Conservation (phyloP, 1,140 invertebrate species). For the Musca vetustissima region DNA sequence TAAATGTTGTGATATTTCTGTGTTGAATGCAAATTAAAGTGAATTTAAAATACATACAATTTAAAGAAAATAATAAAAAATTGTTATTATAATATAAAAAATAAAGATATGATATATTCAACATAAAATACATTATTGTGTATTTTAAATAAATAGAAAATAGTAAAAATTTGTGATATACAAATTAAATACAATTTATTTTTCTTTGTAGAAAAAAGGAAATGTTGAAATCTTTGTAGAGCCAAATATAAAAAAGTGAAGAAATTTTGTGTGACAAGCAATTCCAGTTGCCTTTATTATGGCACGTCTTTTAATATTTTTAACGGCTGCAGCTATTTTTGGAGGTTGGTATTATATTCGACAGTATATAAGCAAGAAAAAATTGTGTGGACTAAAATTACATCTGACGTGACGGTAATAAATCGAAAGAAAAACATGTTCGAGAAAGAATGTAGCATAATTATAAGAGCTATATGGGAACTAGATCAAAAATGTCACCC, state of each 20-base stretch:
- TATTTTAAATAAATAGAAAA: constrained; percentile 1
- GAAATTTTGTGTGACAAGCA: not conserved
- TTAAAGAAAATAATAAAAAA: too few species aligned
- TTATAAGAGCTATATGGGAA: too few species aligned
- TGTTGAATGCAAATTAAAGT: too few species aligned
- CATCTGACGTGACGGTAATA: too few species aligned
- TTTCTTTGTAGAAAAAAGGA: not conserved
- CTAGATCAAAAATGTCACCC: too few species aligned
- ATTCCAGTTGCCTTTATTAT: not conserved
- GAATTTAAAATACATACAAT: too few species aligned
- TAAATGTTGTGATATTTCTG: too few species aligned
- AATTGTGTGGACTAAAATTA: too few species aligned
- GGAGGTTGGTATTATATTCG: not conserved
- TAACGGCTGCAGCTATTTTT: not conserved
- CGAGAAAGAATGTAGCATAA: too few species aligned
- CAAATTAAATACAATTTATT: not conserved
- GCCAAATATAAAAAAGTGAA: not conserved
- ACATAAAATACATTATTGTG: too few species aligned
- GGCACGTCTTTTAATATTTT: constrained; percentile 17
- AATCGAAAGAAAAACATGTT: too few species aligned
- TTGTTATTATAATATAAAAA: not conserved
- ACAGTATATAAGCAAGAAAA: too few species aligned
- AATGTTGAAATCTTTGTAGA: constrained; percentile 1
- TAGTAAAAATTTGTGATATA: not conserved
- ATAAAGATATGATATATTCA: not conserved